Evolutionary conservation across 2,888 invertebrate genomes (phyloP).

Genomic region (Platerodrilus igneus): DNA sequence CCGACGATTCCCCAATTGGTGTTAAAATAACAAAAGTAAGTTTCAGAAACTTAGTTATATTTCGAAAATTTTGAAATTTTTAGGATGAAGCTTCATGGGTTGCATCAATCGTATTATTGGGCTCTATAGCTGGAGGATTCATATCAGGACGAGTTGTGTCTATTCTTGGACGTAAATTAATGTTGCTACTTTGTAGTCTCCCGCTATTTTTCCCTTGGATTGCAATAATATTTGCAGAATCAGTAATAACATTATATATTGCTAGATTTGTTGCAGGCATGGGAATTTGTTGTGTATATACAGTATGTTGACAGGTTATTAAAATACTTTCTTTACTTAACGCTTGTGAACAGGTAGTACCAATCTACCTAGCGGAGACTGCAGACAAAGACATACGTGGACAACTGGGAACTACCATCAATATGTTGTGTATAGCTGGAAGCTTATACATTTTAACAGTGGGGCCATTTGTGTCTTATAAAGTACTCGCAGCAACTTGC

Average conservation of each 20-base stretch:
- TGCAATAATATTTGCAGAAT: constrained; percentile 31
- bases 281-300: too few species aligned
- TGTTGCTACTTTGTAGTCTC: constrained; percentile 50
- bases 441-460: constrained; percentile 43
- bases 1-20: constrained; percentile 20
- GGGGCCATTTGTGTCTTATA: constrained; percentile 44
- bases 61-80: too few species aligned
- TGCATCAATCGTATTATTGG: constrained; percentile 54
- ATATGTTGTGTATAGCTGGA: constrained; percentile 44
- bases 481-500: constrained; percentile 38
- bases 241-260: constrained; percentile 52
- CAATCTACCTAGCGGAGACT: constrained; percentile 54
- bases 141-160: constrained; percentile 55
- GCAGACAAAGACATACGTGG: constrained; percentile 53
- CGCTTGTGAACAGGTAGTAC: too few species aligned
- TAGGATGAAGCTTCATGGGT: constrained; percentile 55
- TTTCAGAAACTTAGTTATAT: too few species aligned
- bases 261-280: constrained; percentile 64
- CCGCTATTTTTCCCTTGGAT: constrained; percentile 54
- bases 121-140: constrained; percentile 54
- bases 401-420: constrained; percentile 39
- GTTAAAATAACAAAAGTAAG: constrained; percentile 13
- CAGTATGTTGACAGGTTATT: too few species aligned
- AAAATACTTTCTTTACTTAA: too few species aligned
- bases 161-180: constrained; percentile 53